Conservation (phyloP, 2,888 invertebrate genomes). For the Drosophila kambysellisi region DNA sequence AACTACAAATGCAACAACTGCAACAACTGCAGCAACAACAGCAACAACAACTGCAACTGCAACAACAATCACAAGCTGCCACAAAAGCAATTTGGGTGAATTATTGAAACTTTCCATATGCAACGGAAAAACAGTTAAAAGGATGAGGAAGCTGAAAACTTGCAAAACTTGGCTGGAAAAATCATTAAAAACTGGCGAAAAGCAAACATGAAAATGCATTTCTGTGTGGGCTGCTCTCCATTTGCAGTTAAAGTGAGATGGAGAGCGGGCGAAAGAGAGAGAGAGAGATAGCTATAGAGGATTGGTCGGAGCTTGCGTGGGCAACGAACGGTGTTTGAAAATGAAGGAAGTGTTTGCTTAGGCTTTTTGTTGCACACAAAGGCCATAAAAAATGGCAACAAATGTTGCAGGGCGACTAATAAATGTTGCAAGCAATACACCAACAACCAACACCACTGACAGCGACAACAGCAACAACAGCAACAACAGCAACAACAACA, state of each 20-base stretch:
- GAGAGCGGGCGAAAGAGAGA: rapidly evolving
- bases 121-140: slow-evolving; percentile 32
- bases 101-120: slow-evolving; percentile 76
- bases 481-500: slow-evolving; percentile 38
- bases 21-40: background rate
- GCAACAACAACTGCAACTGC: slow-evolving; percentile 12
- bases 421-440: slow-evolving; percentile 62
- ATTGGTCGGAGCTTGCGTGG: slow-evolving; percentile 57
- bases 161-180: slow-evolving; percentile 45
- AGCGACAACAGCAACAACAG: slow-evolving; percentile 36
- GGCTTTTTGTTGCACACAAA: slow-evolving; percentile 48
- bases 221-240: slow-evolving; percentile 17
- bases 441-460: slow-evolving; percentile 5
- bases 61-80: slow-evolving; percentile 44
- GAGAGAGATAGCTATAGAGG: background rate
- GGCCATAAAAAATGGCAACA: slow-evolving; percentile 73
- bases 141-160: slow-evolving; percentile 40
- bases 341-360: slow-evolving; percentile 69
- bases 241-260: background rate
- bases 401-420: slow-evolving; percentile 73
- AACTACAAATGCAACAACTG: slow-evolving; percentile 24
- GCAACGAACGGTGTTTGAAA: slow-evolving; percentile 34
- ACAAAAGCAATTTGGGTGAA: slow-evolving; percentile 75
- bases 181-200: slow-evolving; percentile 48
- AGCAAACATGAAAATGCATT: slow-evolving; percentile 39